Percentiles rank a stretch among this genome's conserved stretches.
Conservation (phyloP, 2,888 invertebrate genomes). For the Nephrotoma flavescens region DNA sequence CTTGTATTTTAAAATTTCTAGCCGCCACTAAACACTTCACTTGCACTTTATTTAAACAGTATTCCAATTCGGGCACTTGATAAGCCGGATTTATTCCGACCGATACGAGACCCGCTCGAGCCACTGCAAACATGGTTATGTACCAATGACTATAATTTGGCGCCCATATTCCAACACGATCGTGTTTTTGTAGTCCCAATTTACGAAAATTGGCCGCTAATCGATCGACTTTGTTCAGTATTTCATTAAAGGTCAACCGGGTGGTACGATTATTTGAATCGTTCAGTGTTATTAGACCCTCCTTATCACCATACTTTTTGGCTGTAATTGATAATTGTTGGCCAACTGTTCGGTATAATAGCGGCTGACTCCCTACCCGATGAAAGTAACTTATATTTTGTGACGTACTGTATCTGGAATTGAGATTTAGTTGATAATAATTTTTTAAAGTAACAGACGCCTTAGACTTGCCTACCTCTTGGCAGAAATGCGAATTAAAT, state of each 20-base stretch:
- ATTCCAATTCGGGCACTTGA: conserved; percentile 50
- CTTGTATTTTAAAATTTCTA: conserved; percentile 43
- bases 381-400: conserved; percentile 35
- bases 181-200: conserved; percentile 53
- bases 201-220: conserved; percentile 57
- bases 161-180: conserved; percentile 64
- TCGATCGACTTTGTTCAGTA: conserved; percentile 40
- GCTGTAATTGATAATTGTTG: conserved; percentile 38
- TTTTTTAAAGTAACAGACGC: neutral
- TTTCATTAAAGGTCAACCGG: conserved; percentile 36
- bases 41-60: conserved; percentile 54
- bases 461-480: neutral
- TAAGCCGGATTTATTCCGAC: conserved; percentile 66
- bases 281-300: conserved; percentile 40
- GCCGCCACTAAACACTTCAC: conserved; percentile 51
- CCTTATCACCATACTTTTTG: conserved; percentile 37
- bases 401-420: neutral
- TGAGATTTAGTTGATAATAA: neutral
- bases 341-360: conserved; percentile 41
- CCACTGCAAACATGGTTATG: conserved; percentile 50
- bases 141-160: conserved; percentile 69
- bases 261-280: conserved; percentile 27
- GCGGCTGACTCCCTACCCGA: conserved; percentile 34
- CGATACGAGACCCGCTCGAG: conserved; percentile 53
- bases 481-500: neutral